Base-by-base conservation (phyloP, 2,113 vertebrate species). In the Agapornis roseicollis region DNA sequence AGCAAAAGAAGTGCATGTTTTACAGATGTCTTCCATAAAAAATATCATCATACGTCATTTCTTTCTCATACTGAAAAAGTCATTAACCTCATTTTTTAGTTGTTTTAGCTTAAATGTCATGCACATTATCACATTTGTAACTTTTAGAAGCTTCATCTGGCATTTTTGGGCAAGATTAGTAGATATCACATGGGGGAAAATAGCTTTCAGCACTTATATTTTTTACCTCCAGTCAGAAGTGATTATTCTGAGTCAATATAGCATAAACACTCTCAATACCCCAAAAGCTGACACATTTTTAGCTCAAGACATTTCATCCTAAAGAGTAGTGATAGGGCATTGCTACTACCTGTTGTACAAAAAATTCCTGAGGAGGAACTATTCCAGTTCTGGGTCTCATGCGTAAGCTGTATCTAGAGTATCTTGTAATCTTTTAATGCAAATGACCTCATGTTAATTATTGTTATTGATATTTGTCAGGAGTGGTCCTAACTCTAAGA, bases 111-210 rank as follows among this genome's bases (percentile, higher is more conserved):
- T 85, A 92, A 90, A 97, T 94, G 60, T 65, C 85, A 92, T 71
- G 42, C 31, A 71, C 60, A 74, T 3, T 73, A 74, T 78, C 42
- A 78, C 65, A 88, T 80, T 92, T 80, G 28, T 66, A 88, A 53
- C 50, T 90, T 97, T 92, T 58, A 92, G 47, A 90, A 88, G 31
- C 50, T 85, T 96, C 92, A 74, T 83, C 82, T 94, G 79, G 46
- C 68, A 77, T 71, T 88, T 80, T 80, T 80, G 71, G 55, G 50
- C 64, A 78, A 86, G 80, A 77, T 93, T 64, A 90, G 64, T 52
- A 94, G 86, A 73, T 10, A 52, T 7, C 64, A 73, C 85, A 80
- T 66, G 69, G 39, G 15, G 15, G 5, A 66, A 91, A 66, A 86
- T 63, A 86, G 83, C 56, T 81, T 90, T 58, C 64, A 80, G 12